A percentile compares a stretch with the other conserved stretches of the same genome.
Evolutionary conservation across 2,113 vertebrate species (phyloP).

Genomic region (Pycnonotus jocosus): DNA sequence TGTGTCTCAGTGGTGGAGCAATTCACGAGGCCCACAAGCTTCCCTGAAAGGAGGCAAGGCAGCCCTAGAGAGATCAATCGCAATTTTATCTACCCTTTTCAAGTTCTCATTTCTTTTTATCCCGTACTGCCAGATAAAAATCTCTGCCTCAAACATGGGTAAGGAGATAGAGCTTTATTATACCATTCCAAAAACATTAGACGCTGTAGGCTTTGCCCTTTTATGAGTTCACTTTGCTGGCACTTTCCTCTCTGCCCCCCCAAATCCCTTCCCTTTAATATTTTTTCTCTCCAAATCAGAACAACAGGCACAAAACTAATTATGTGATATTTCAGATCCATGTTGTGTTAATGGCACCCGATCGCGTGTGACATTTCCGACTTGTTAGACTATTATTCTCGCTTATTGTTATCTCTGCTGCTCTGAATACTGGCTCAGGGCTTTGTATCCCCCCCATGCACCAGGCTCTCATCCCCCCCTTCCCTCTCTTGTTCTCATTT

Average conservation of each 20-base stretch:
- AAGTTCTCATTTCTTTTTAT: conserved; percentile 66
- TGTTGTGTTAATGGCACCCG: conserved; percentile 71
- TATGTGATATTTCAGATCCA: conserved; percentile 76
- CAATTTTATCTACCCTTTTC: conserved; percentile 65
- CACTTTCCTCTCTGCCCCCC: conserved; percentile 8
- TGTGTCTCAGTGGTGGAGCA: background rate
- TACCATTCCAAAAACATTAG: conserved; percentile 59
- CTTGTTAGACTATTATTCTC: conserved; percentile 74
- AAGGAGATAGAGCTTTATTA: conserved; percentile 67
- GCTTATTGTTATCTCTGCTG: conserved; percentile 69
- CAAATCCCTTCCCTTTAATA: conserved; percentile 40
- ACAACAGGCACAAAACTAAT: conserved; percentile 75
- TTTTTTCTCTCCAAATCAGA: conserved; percentile 65
- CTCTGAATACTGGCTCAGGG: conserved; percentile 51
- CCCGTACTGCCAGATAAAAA: conserved; percentile 43
- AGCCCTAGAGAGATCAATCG: conserved; percentile 58
- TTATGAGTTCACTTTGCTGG: conserved; percentile 44
- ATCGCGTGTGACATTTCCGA: conserved; percentile 70
- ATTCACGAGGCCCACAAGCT: conserved; percentile 16
- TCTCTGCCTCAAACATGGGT: conserved; percentile 50
- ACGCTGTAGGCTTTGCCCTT: conserved; percentile 36
- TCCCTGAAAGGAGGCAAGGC: conserved; percentile 32
- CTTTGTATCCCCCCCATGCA: conserved; percentile 31
- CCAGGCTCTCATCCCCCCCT: background rate
- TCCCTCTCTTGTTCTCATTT: conserved; percentile 41